Percentiles rank a stretch among this genome's conserved stretches.
phyloP scores from a whole-genome alignment of 1,140 invertebrate species.

The Meteorus sp. region DNA sequence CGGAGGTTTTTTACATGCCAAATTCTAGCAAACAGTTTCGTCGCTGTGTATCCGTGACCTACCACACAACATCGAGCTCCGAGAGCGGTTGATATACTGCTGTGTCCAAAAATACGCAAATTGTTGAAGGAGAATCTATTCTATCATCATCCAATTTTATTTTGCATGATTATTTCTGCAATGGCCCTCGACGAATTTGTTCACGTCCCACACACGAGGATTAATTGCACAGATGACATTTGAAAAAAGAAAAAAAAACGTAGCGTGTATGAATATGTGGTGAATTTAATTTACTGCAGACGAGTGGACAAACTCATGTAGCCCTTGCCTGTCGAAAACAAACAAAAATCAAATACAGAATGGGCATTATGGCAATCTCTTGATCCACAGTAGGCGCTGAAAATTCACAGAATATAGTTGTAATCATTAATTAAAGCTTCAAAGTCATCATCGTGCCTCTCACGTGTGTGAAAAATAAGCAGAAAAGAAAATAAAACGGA shows the following conservation, averaged over 20 bases:
- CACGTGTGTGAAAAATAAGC: no score
- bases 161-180: background rate
- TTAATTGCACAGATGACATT: conserved; percentile 17
- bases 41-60: no score
- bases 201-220: background rate
- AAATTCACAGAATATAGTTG: conserved; percentile 1
- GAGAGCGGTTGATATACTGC: no score
- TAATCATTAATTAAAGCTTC: conserved; percentile 16
- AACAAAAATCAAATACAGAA: background rate
- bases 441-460: conserved; percentile 10
- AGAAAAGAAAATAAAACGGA: background rate
- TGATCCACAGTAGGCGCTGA: background rate
- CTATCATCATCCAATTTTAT: no score
- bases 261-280: no score
- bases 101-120: background rate
- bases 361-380: background rate
- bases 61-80: no score
- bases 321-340: background rate
- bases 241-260: no score
- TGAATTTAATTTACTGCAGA: conserved; percentile 3
- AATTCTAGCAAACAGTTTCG: no score
- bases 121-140: no score
- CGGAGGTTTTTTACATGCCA: no score
- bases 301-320: background rate
- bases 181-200: conserved; percentile 5